These are phyloP conservation scores for Meganola albula DNA, from an alignment of 2,888 invertebrate species.

Conservation along the genomic window DNA sequence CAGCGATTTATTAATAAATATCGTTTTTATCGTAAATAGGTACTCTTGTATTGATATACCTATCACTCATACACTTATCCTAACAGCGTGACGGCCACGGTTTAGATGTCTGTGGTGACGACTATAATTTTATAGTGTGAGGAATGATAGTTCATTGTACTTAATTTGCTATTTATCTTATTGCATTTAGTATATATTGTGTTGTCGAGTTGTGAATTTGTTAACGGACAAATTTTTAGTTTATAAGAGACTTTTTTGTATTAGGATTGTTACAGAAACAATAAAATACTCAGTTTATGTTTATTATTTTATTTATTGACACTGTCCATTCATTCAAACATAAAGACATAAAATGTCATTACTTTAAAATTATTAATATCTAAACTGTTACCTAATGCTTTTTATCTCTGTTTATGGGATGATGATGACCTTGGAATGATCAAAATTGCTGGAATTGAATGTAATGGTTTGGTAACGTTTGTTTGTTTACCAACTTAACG, in stretches of 20 bases:
- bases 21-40: too few relatives aligned
- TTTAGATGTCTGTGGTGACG: too few relatives aligned
- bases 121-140: background rate
- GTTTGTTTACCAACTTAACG: too few relatives aligned
- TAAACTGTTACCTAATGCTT: background rate
- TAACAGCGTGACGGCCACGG: too few relatives aligned
- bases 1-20: too few relatives aligned
- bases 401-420: background rate
- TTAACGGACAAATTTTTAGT: constrained; percentile 3
- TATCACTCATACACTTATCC: too few relatives aligned
- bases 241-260: constrained; percentile 13
- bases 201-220: background rate
- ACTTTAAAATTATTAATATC: constrained; percentile 3
- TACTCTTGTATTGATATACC: too few relatives aligned
- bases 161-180: constrained; percentile 1
- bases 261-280: constrained; percentile 17
- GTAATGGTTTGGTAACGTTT: background rate
- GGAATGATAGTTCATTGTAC: background rate
- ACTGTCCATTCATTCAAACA: background rate
- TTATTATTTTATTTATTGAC: background rate
- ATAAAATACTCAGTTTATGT: constrained; percentile 21
- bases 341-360: background rate
- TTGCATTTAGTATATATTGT: background rate
- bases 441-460: background rate
- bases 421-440: too few relatives aligned